A percentile compares a stretch with the other conserved stretches of the same genome.
These are phyloP conservation scores for Babylonia areolata DNA, from an alignment of 1,140 invertebrate species.

Conservation along the genomic window DNA sequence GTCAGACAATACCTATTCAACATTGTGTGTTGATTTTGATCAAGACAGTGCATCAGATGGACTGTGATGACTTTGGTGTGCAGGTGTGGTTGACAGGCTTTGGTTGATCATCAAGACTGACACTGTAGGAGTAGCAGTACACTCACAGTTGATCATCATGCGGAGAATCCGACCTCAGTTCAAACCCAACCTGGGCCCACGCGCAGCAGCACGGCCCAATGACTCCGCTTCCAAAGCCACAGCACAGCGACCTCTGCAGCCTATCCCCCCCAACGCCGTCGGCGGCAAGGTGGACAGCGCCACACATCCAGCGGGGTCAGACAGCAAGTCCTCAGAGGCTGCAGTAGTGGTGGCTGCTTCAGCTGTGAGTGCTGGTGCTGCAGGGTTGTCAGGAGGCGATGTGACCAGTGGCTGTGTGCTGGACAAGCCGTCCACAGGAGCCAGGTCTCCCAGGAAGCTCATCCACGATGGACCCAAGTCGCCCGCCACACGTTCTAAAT, in stretches of 20 bases:
- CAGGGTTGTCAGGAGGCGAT: neutral
- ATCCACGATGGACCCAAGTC: neutral
- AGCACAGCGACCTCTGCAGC: neutral
- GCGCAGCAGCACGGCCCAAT: neutral
- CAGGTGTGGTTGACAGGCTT: neutral
- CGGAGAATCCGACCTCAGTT: constrained; percentile 55
- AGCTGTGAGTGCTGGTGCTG: neutral
- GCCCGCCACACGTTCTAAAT: neutral
- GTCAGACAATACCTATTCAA: too few species aligned
- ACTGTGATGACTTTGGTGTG: neutral
- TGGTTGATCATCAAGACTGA: neutral
- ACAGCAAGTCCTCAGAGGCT: neutral
- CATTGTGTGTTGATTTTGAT: too few species aligned
- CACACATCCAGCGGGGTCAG: neutral
- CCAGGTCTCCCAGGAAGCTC: neutral
- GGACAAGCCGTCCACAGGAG: neutral
- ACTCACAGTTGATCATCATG: neutral
- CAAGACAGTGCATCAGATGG: too few species aligned
- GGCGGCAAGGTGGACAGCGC: neutral
- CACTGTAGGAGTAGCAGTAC: neutral
- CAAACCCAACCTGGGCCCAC: constrained; percentile 56
- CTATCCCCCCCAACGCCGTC: neutral
- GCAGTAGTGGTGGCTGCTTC: neutral
- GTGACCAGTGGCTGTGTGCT: neutral
- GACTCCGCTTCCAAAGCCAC: constrained; percentile 11